These are phyloP conservation scores for Erythrocercus mccallii DNA, from an alignment of 2,113 vertebrate genomes.

Conservation along the genomic window DNA sequence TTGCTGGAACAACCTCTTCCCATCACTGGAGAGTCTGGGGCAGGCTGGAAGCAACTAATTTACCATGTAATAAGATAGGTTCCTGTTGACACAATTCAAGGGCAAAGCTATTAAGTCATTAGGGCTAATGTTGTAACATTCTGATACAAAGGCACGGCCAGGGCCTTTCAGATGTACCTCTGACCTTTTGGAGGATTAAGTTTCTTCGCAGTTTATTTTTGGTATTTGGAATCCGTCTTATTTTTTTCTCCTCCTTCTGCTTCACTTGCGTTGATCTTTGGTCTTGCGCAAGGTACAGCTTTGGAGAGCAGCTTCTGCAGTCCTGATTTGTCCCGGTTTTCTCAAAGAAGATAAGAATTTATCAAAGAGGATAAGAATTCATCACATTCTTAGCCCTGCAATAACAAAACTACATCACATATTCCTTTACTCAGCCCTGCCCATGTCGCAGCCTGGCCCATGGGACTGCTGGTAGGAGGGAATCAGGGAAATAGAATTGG, in stretches of 20 bases:
- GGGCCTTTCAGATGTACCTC: constrained; percentile 36
- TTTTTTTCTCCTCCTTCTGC: not conserved
- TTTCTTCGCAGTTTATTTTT: constrained; percentile 57
- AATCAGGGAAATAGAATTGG: not conserved
- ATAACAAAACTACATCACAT: fast-evolving
- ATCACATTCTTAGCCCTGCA: not conserved
- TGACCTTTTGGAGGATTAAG: constrained; percentile 60
- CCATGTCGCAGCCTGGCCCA: not conserved
- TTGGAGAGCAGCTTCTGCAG: not conserved
- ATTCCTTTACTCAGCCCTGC: not conserved
- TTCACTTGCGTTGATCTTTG: not conserved
- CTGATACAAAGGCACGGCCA: constrained; percentile 34
- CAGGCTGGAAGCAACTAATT: constrained; percentile 49
- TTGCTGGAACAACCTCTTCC: not conserved
- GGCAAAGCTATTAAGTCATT: constrained; percentile 60
- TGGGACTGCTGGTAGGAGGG: not conserved
- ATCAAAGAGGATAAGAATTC: not conserved
- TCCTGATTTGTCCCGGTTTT: not conserved
- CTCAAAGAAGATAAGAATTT: not conserved
- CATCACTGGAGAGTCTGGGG: not conserved
- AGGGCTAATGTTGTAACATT: constrained; percentile 59
- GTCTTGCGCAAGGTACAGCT: not conserved
- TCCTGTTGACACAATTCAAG: constrained; percentile 56
- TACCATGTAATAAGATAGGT: constrained; percentile 58
- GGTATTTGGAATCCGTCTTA: not conserved